Evolutionary conservation across 2,888 invertebrate genomes (phyloP).

Genomic region (Troilus luridus): DNA sequence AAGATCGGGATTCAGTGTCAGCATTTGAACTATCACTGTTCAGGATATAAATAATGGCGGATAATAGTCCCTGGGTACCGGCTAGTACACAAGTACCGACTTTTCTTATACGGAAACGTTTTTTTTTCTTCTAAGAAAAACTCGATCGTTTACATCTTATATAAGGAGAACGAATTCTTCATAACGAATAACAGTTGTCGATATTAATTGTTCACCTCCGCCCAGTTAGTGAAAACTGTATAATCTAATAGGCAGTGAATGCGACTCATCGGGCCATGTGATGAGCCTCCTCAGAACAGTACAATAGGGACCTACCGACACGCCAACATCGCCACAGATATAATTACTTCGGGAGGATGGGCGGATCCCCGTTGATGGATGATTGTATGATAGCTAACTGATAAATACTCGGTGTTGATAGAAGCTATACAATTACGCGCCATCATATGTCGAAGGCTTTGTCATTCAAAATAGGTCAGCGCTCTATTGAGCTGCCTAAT

Average conservation of each 20-base stretch:
- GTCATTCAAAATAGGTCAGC: conserved; percentile 38
- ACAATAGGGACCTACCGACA: neutral
- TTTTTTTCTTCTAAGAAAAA: neutral
- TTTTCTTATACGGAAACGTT: neutral
- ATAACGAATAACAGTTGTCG: neutral
- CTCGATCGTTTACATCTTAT: neutral
- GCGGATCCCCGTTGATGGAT: neutral
- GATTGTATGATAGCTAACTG: conserved; percentile 5
- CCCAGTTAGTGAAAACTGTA: neutral
- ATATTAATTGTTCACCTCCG: neutral
- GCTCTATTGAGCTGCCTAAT: neutral
- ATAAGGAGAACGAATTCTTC: neutral
- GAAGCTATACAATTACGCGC: neutral
- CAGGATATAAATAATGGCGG: no score
- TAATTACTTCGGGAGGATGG: neutral
- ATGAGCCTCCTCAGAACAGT: neutral
- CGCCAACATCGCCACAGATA: neutral
- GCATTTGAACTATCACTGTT: no score
- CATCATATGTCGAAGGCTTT: conserved; percentile 32
- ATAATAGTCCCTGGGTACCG: no score
- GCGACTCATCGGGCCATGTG: neutral
- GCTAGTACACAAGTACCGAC: no score
- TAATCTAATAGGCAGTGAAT: neutral
- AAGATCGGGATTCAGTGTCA: no score
- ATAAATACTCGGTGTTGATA: conserved; percentile 28